Conservation (phyloP, 2,797 vertebrate genomes). For the Cyclura pinguis region DNA sequence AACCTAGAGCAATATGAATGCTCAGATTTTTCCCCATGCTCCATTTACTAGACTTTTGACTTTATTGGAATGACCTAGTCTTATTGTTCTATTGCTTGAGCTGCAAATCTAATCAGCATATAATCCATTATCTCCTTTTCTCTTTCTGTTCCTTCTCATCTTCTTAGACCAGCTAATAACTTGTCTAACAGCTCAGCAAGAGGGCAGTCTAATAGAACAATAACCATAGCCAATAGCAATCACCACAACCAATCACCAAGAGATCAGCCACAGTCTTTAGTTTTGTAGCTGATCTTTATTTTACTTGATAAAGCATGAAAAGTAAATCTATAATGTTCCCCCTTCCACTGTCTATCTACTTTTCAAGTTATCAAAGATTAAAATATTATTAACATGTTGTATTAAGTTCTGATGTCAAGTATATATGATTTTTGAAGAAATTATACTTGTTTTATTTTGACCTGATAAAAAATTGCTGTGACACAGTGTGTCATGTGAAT, state of each 20-base stretch:
- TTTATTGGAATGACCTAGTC: constrained; percentile 10
- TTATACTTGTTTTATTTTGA: not conserved
- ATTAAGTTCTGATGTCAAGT: not conserved
- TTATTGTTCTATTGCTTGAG: constrained; percentile 4
- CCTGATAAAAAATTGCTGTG: not conserved
- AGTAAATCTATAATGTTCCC: not conserved
- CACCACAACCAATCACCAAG: not conserved
- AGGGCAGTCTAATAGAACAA: not conserved
- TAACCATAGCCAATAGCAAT: not conserved
- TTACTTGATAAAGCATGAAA: constrained; percentile 13
- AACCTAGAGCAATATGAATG: not conserved
- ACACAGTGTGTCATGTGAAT: not conserved
- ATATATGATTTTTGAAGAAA: not conserved
- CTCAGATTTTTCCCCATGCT: not conserved
- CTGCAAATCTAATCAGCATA: constrained; percentile 29
- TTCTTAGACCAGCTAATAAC: not conserved
- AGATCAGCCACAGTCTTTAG: not conserved
- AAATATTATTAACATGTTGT: too few relatives aligned
- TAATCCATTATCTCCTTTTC: constrained; percentile 3
- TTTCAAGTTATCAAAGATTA: not conserved
- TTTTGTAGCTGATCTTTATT: constrained; percentile 9
- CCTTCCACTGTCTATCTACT: not conserved
- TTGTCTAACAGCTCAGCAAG: constrained; percentile 2
- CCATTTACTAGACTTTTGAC: constrained; percentile 10
- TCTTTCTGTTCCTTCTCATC: not conserved